Conservation (phyloP, 2,888 invertebrate species). For the Apodemia mormo region DNA sequence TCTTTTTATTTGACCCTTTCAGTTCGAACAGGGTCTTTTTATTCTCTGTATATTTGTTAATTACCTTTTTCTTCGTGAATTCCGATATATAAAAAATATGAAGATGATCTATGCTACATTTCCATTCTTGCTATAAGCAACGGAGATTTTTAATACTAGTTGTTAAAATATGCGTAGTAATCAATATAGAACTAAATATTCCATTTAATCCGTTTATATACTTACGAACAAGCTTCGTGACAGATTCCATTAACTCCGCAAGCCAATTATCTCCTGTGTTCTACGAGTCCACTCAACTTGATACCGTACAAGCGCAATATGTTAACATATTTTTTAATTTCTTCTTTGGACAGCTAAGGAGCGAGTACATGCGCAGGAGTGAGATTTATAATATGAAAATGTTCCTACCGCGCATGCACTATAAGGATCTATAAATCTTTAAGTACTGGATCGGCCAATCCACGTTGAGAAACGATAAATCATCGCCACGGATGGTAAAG, state of each 20-base stretch:
- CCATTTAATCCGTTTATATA: constrained; percentile 21
- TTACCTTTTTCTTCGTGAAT: too few species aligned
- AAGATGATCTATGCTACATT: too few species aligned
- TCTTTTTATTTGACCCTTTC: too few species aligned
- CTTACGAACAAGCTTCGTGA: constrained; percentile 44
- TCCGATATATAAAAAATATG: too few species aligned
- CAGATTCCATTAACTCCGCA: constrained; percentile 56
- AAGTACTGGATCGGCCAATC: constrained; percentile 80
- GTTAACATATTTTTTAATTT: constrained; percentile 79
- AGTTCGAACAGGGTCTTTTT: too few species aligned
- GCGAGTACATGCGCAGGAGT: constrained; percentile 74
- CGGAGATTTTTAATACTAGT: background rate
- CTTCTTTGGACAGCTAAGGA: constrained; percentile 65
- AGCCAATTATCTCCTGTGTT: constrained; percentile 65
- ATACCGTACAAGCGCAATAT: constrained; percentile 56
- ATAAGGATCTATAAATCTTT: constrained; percentile 79
- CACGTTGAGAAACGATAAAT: constrained; percentile 81
- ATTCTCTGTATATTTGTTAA: too few species aligned
- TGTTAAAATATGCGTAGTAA: background rate
- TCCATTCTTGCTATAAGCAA: background rate
- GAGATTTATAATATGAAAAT: constrained; percentile 80
- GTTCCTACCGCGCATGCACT: constrained; percentile 80
- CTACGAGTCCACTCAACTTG: constrained; percentile 37
- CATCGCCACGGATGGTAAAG: constrained; percentile 71
- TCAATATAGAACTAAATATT: constrained; percentile 28